Conservation (phyloP, 2,797 vertebrate genomes). For the Amniataba percoides region DNA sequence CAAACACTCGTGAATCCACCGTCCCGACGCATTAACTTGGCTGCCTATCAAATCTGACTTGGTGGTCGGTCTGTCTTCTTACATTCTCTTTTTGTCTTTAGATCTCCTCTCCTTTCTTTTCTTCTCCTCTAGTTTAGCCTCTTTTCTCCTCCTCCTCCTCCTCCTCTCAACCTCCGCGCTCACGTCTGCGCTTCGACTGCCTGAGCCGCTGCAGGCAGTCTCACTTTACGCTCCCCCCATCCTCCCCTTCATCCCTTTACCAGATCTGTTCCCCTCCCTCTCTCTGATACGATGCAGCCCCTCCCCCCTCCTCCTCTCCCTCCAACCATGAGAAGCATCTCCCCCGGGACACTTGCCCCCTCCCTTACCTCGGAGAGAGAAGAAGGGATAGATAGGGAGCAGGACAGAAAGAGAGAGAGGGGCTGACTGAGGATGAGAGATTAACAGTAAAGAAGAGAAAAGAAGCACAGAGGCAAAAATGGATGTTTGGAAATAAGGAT, state of each 20-base stretch:
- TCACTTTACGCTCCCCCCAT: slow-evolving; percentile 75
- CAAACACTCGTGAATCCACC: slow-evolving; percentile 24
- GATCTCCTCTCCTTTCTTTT: slow-evolving; percentile 53
- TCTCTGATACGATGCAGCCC: slow-evolving; percentile 66
- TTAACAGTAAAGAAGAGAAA: slow-evolving; percentile 37
- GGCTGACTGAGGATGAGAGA: slow-evolving; percentile 47
- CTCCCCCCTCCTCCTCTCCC: slow-evolving; percentile 68
- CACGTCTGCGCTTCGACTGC: slow-evolving; percentile 77
- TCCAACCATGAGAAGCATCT: slow-evolving; percentile 72
- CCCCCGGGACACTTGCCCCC: slow-evolving; percentile 72
- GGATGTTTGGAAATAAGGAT: slow-evolving; percentile 62
- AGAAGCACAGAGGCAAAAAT: slow-evolving; percentile 43
- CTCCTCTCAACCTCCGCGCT: slow-evolving; percentile 65
- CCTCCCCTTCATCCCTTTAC: slow-evolving; percentile 66
- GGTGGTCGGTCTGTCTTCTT: slow-evolving; percentile 63
- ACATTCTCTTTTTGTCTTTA: slow-evolving; percentile 73
- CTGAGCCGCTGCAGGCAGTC: slow-evolving; percentile 80
- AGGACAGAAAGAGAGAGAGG: slow-evolving; percentile 26
- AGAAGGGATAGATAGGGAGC: slow-evolving; percentile 6
- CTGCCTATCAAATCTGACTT: slow-evolving; percentile 43
- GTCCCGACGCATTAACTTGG: slow-evolving; percentile 55
- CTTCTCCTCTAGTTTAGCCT: slow-evolving; percentile 57
- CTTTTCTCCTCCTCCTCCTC: slow-evolving; percentile 56
- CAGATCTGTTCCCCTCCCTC: slow-evolving; percentile 69
- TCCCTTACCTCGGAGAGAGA: slow-evolving; percentile 58